These are phyloP conservation scores for Parnassius orleans DNA, from an alignment of 2,888 invertebrate genomes.

Conservation along the genomic window DNA sequence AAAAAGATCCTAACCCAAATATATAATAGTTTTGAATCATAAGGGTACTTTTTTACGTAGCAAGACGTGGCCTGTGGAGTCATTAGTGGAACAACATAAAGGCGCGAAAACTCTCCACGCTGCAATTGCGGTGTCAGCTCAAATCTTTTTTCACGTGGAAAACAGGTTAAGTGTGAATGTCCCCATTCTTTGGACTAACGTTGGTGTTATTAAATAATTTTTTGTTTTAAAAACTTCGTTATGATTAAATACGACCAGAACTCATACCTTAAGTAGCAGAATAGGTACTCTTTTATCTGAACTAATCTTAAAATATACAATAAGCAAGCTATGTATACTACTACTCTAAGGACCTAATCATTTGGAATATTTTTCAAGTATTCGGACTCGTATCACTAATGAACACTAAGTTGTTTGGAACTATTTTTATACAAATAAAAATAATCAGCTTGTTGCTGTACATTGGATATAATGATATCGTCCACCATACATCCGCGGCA, in stretches of 20 bases:
- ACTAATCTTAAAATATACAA: neutral
- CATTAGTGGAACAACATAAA: conserved; percentile 20
- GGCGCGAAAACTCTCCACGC: conserved; percentile 10
- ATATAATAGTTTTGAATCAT: conserved; percentile 1
- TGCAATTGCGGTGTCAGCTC: conserved; percentile 9
- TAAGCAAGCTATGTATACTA: neutral
- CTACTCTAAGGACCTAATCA: neutral
- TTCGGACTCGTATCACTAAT: neutral
- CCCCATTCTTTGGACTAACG: neutral
- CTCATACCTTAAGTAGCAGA: neutral
- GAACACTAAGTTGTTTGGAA: too few relatives aligned
- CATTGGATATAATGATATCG: too few relatives aligned
- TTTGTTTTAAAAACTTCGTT: too few relatives aligned
- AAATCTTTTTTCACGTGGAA: conserved; percentile 12
- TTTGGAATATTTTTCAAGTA: neutral
- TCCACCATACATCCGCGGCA: too few relatives aligned
- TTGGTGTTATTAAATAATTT: neutral
- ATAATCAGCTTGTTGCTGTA: too few relatives aligned
- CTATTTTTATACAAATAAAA: too few relatives aligned
- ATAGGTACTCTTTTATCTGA: neutral
- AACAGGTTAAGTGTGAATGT: conserved; percentile 22
- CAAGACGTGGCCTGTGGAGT: conserved; percentile 14
- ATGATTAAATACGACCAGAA: neutral
- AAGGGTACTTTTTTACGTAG: neutral
- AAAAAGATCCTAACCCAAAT: too few relatives aligned